Evolutionary conservation across 1,140 invertebrate genomes (phyloP).

Genomic region (Medauroidea extradentata): DNA sequence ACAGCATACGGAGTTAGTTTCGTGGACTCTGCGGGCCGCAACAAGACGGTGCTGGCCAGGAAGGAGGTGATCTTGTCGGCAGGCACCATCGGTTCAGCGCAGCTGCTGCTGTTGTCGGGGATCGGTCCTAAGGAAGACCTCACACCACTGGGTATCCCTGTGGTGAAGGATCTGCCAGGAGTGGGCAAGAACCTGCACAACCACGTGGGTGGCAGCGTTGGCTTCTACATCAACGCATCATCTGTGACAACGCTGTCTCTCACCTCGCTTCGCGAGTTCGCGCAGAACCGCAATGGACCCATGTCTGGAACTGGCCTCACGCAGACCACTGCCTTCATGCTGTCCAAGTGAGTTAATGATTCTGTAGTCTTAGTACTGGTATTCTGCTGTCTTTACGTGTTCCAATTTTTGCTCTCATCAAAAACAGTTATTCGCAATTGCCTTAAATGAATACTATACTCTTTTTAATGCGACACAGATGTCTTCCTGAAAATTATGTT

Average conservation of each 20-base stretch:
- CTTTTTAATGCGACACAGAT: too few relatives aligned
- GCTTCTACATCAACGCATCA: constrained; percentile 36
- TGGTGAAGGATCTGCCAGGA: constrained; percentile 44
- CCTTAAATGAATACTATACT: too few relatives aligned
- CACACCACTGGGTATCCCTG: constrained; percentile 24
- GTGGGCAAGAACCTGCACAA: constrained; percentile 56
- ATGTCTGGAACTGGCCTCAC: constrained; percentile 47
- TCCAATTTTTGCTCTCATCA: too few relatives aligned
- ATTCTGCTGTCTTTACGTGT: too few relatives aligned
- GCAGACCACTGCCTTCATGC: constrained; percentile 36
- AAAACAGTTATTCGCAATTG: too few relatives aligned
- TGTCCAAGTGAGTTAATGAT: constrained; percentile 36
- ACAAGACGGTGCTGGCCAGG: constrained; percentile 10
- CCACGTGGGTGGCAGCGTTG: constrained; percentile 44
- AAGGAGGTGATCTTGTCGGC: constrained; percentile 41
- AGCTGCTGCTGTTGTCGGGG: constrained; percentile 49
- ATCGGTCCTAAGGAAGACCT: constrained; percentile 46
- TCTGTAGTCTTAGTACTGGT: too few relatives aligned
- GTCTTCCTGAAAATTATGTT: too few relatives aligned
- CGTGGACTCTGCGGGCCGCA: constrained; percentile 14
- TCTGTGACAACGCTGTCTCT: constrained; percentile 27
- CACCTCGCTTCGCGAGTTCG: constrained; percentile 39
- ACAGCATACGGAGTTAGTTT: constrained; percentile 23
- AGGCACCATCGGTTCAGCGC: constrained; percentile 38
- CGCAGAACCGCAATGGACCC: constrained; percentile 40